Evolutionary conservation across 2,797 vertebrate species (phyloP), one percentile per base, ranked within the genome.

Genomic region (Lerista edwardsae): DNA sequence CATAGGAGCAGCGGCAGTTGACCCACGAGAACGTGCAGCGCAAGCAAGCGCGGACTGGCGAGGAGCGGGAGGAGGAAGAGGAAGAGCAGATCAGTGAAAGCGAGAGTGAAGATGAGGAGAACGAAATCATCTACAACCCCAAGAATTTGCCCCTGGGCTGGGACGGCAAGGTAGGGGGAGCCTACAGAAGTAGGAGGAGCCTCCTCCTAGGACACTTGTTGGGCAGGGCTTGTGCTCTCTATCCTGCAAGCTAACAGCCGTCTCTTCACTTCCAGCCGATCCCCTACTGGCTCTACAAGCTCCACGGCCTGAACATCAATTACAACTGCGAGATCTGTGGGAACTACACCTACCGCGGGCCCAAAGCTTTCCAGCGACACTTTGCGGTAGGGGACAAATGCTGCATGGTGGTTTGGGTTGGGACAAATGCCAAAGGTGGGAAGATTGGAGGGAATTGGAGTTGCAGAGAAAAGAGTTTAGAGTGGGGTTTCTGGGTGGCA

Each of bases 301-400:
- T 99, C 3, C 98, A 99, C 0, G 98, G 98, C 1, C 94, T 99
- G 65, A 99, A 99, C 93, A 99, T 99, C 96, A 99, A 99, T 96
- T 99, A 99, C 96, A 99, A 99, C 92, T 99, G 98, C 95, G 98
- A 99, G 96, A 99, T 99, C 67, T 99, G 98, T 89, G 98, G 98
- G 6, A 99, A 99, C 95, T 99, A 99, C 94, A 99, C 98, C 0
- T 99, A 99, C 96, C 94, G 98, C 71, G 98, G 98, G 59, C 98
- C 98, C 86, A 99, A 99, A 89, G 98, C 98, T 29, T 99, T 99
- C 92, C 98, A 99, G 95, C 96, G 98, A 55, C 98, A 99, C 95
- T 99, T 99, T 85, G 98, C 98, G 17, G 98, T 99, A 94, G 90
- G 79, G 8, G 57, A 23, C 1, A 10, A 11, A 95, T 89, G 72